Evolutionary conservation across 2,888 invertebrate genomes (phyloP).

Genomic region (Marasmarcha lunaedactyla): DNA sequence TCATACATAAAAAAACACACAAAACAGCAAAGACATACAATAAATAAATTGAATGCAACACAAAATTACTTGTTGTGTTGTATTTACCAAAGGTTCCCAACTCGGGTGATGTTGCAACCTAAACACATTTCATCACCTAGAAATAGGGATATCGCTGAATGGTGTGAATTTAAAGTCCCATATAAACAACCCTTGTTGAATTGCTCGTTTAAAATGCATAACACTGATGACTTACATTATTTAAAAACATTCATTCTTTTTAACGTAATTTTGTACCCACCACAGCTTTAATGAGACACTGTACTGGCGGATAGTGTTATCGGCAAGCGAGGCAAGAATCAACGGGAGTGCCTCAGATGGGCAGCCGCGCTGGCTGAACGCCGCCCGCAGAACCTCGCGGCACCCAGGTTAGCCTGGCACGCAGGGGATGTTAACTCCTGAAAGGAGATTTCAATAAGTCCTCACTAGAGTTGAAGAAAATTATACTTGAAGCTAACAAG

Average conservation of each 20-base stretch:
- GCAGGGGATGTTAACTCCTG: slow-evolving; percentile 6
- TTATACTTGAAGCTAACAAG: slow-evolving; percentile 7
- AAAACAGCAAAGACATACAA: no score
- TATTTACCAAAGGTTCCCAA: no score
- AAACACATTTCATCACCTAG: no score
- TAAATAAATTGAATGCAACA: no score
- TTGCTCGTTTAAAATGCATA: slow-evolving; percentile 6
- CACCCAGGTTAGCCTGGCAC: slow-evolving; percentile 12
- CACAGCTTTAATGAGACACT: slow-evolving; percentile 8
- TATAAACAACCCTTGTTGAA: slow-evolving; percentile 11
- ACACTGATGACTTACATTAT: background rate
- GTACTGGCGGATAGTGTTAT: slow-evolving; percentile 8
- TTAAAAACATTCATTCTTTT: slow-evolving; percentile 3
- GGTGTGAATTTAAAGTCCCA: slow-evolving; percentile 11
- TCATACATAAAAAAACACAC: no score
- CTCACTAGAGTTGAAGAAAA: slow-evolving; percentile 6
- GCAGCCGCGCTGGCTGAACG: slow-evolving; percentile 6
- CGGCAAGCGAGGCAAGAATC: slow-evolving; percentile 10
- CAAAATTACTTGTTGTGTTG: no score
- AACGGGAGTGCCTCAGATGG: slow-evolving; percentile 3
- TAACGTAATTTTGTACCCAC: slow-evolving; percentile 8
- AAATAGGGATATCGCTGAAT: slow-evolving; percentile 12
- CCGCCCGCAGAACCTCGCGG: slow-evolving; percentile 11
- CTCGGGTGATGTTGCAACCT: no score
- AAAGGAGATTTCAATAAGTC: slow-evolving; percentile 6